Evolutionary conservation across 2,113 vertebrate species (phyloP).

Genomic region (Boulengeromyrus knoepffleri): DNA sequence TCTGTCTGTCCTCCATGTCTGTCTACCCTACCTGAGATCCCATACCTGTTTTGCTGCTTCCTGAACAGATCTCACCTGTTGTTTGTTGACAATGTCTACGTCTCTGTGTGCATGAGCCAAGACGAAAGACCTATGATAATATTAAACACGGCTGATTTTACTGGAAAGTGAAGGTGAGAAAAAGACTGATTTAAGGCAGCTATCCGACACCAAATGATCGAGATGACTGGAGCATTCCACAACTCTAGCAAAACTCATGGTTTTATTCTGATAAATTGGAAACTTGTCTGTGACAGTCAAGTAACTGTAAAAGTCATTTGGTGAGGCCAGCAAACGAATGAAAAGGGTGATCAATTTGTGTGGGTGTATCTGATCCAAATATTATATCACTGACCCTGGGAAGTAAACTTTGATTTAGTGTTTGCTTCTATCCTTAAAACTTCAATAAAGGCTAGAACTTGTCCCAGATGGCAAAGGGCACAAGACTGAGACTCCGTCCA

Average conservation of each 20-base stretch:
- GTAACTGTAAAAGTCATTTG: background rate
- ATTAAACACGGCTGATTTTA: too few relatives aligned
- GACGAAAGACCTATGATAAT: too few relatives aligned
- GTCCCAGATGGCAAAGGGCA: background rate
- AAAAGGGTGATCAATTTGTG: background rate
- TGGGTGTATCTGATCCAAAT: background rate
- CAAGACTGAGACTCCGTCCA: background rate
- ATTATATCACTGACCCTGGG: background rate
- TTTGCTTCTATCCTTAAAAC: background rate
- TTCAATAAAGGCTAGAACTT: background rate
- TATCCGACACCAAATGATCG: too few relatives aligned
- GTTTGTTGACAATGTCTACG: too few relatives aligned
- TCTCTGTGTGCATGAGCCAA: too few relatives aligned
- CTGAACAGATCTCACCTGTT: too few relatives aligned
- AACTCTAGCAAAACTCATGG: background rate
- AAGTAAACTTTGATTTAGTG: background rate
- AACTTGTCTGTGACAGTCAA: background rate
- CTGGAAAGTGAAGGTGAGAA: too few relatives aligned
- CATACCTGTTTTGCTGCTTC: too few relatives aligned
- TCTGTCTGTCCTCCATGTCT: too few relatives aligned
- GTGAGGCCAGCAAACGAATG: background rate
- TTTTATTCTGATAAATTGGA: background rate
- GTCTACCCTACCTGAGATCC: too few relatives aligned
- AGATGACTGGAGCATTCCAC: too few relatives aligned
- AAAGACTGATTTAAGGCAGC: too few relatives aligned